These are phyloP conservation scores for Hipposideros larvatus DNA, from an alignment of 2,797 vertebrate genomes.

Conservation along the genomic window DNA sequence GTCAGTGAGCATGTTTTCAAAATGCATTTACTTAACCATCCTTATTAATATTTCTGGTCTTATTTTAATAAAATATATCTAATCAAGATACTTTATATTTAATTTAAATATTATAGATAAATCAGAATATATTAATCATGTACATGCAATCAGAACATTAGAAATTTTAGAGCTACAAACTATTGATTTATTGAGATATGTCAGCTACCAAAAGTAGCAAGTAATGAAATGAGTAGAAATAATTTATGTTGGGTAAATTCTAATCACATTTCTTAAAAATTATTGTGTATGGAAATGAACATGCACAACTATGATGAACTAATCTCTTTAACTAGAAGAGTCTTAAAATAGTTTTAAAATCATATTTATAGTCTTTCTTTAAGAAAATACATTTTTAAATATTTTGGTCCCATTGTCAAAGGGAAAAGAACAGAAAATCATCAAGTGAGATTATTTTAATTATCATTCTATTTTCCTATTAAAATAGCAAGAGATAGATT, in stretches of 20 bases:
- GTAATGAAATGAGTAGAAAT: conserved; percentile 59
- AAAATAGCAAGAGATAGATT: conserved; percentile 32
- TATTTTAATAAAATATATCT: conserved; percentile 49
- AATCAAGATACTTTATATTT: conserved; percentile 53
- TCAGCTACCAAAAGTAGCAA: conserved; percentile 6
- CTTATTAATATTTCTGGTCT: neutral
- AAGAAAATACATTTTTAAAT: conserved; percentile 52
- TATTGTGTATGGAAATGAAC: conserved; percentile 58
- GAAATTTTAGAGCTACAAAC: conserved; percentile 57
- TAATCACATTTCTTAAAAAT: conserved; percentile 58
- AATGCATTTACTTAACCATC: conserved; percentile 3
- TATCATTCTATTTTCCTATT: conserved; percentile 23
- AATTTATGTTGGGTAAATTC: conserved; percentile 68
- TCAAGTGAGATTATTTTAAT: conserved; percentile 42
- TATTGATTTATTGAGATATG: conserved; percentile 69
- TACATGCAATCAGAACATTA: neutral
- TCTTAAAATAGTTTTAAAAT: conserved; percentile 18
- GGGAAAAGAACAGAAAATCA: neutral
- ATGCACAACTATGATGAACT: neutral
- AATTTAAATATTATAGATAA: conserved; percentile 43
- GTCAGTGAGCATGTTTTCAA: neutral
- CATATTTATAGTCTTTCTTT: neutral
- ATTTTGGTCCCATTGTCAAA: neutral
- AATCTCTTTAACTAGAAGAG: neutral
- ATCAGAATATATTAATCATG: conserved; percentile 17